Evolutionary conservation across 2,113 vertebrate species (phyloP).

Genomic region (Piprites chloris): DNA sequence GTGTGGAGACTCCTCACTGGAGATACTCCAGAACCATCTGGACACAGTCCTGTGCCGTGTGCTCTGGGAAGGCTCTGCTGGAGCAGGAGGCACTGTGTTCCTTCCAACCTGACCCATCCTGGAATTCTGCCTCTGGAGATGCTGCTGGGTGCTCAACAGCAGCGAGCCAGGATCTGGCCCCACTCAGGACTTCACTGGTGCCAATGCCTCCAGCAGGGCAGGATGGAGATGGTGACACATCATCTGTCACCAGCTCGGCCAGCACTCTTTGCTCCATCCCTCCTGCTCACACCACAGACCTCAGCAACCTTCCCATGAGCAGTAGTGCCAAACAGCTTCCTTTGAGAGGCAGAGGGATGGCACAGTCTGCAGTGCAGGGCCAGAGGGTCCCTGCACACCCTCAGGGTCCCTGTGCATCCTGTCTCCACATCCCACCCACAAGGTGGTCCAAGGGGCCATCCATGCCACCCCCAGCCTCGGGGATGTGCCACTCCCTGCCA

Average conservation of each 20-base stretch:
- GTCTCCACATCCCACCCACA: no score
- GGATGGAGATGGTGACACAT: rapidly evolving
- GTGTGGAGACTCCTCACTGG: neutral
- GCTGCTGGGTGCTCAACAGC: neutral
- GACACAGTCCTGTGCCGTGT: no score
- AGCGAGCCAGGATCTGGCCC: neutral
- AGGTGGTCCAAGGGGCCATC: neutral
- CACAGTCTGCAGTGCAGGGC: rapidly evolving
- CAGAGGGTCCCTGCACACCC: neutral
- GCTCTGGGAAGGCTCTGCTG: neutral
- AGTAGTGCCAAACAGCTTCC: neutral
- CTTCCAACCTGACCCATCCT: neutral
- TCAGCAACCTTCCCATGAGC: neutral
- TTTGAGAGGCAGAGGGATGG: neutral
- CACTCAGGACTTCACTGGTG: rapidly evolving
- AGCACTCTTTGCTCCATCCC: neutral
- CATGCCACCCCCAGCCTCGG: rapidly evolving
- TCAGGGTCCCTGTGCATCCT: neutral
- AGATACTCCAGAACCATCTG: rapidly evolving
- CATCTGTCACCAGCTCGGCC: rapidly evolving
- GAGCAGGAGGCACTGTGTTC: neutral
- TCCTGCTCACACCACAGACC: neutral
- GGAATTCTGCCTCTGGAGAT: neutral
- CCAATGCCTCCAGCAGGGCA: neutral
- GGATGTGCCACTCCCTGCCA: rapidly evolving